Evolutionary conservation across 23 tunicate genomes (phyloP), one percentile per base, ranked within the genome.

Genomic region (Ciona savignyi): DNA sequence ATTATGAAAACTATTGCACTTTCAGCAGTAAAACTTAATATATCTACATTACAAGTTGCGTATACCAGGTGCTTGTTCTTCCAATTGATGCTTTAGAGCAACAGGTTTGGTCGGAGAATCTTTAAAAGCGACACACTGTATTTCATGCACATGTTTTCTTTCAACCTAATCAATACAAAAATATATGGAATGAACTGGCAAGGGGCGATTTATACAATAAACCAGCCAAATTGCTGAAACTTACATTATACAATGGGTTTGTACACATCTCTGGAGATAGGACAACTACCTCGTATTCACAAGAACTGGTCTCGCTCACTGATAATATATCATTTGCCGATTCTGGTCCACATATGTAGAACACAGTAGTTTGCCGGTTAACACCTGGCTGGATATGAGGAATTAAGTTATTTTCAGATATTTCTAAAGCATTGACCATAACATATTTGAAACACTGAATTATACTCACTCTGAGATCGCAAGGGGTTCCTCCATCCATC

Each of bases 221-320:
- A 11, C 19, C 19, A 11, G 15, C 61, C 20, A 20, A 11, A 49
- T 49, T 11, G 15, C 15, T 49, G 20, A 11, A 27, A 69, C 80
- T 69, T 68, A 86, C 85, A 30, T 68, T 85, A 68, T 88, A 95
- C 42, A 84, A 74, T 21, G 96, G 99, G 51, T 85, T 80, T 15
- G 42, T 34, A 74, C 99, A 95, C 60, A 95, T 70, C 28, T 32
- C 67, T 32, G 95, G 86, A 15, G 99, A 68, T 22, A 71, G 70
- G 3, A 95, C 81, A 33, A 88, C 72, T 22, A 95, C 32, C 63
- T 95, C 99, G 68, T 95, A 95, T 68, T 95, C 87, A 70, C 99
- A 95, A 19, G 99, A 77, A 27, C 85, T 78, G 1, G 92, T 84
- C 80, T 95, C 99, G 9, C 78, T 80, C 11, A 95, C 81, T 2